phyloP scores from a whole-genome alignment of 2,797 vertebrate genomes.

The Eospalax fontanierii region DNA sequence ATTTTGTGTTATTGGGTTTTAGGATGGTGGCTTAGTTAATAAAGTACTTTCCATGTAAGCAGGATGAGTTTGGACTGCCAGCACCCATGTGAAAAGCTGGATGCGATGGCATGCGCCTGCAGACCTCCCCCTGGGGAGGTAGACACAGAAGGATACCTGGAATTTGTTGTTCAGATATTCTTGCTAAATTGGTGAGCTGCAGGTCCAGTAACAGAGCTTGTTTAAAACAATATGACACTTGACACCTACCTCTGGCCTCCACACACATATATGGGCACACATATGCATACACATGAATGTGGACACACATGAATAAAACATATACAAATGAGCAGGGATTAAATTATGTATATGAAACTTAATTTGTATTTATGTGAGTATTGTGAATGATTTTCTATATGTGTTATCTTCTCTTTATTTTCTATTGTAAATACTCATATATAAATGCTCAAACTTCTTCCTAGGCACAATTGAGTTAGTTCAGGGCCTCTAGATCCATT shows the following conservation, averaged over 20 bases:
- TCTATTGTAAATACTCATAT: conserved; percentile 27
- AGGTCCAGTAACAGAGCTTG: neutral
- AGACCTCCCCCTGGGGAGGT: neutral
- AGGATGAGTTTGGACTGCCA: neutral
- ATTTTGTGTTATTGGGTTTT: neutral
- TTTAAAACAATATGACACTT: neutral
- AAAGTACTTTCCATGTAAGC: neutral
- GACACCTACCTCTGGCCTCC: neutral
- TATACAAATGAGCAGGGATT: neutral
- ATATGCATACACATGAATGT: too few relatives aligned
- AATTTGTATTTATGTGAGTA: conserved; percentile 59
- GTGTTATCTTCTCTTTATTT: conserved; percentile 44
- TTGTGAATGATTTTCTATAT: conserved; percentile 30
- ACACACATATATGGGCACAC: neutral
- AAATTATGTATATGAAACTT: conserved; percentile 48
- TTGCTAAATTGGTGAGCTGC: neutral
- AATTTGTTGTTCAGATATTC: neutral
- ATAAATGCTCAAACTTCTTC: neutral
- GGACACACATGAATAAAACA: neutral
- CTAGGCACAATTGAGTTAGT: neutral
- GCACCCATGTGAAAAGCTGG: neutral
- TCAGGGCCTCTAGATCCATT: neutral
- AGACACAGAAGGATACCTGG: neutral
- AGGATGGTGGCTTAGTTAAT: neutral
- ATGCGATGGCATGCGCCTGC: neutral